Percentiles rank a stretch among this genome's conserved stretches.
Evolutionary conservation across 2,888 invertebrate species (phyloP).

Genomic region (Rotaria magnacalcarata): DNA sequence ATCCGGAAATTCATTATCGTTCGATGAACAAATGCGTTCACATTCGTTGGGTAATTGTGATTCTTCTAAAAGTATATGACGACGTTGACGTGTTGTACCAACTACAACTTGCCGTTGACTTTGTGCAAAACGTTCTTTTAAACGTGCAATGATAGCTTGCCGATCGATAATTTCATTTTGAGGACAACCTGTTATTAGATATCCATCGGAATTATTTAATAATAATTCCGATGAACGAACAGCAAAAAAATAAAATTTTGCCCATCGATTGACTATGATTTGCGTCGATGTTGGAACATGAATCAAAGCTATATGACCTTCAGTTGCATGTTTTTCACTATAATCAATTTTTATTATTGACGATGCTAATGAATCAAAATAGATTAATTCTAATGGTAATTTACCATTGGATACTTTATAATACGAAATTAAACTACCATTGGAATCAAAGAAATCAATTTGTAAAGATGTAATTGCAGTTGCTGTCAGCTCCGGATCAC

Average conservation of each 20-base stretch:
- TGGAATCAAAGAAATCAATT: neutral
- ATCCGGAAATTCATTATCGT: neutral
- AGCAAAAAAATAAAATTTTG: neutral
- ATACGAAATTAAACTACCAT: neutral
- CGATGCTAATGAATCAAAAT: neutral
- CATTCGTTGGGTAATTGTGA: neutral
- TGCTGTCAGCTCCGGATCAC: neutral
- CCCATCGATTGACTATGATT: neutral
- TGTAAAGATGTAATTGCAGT: neutral
- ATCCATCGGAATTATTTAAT: constrained; percentile 5
- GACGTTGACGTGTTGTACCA: neutral
- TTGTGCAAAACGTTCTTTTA: constrained; percentile 13
- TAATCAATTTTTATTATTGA: neutral
- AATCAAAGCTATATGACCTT: neutral
- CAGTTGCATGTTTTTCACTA: neutral
- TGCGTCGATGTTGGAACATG: neutral
- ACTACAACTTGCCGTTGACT: neutral
- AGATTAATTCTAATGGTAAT: neutral
- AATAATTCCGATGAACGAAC: neutral
- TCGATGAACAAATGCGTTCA: neutral
- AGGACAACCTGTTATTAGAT: constrained; percentile 3
- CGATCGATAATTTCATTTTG: constrained; percentile 21
- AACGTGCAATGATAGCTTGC: neutral
- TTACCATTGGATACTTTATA: neutral
- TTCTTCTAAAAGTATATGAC: neutral